Percentiles rank a stretch among this genome's conserved stretches.
Conservation (phyloP, 2,888 invertebrate species). For the Dasypolia templi region DNA sequence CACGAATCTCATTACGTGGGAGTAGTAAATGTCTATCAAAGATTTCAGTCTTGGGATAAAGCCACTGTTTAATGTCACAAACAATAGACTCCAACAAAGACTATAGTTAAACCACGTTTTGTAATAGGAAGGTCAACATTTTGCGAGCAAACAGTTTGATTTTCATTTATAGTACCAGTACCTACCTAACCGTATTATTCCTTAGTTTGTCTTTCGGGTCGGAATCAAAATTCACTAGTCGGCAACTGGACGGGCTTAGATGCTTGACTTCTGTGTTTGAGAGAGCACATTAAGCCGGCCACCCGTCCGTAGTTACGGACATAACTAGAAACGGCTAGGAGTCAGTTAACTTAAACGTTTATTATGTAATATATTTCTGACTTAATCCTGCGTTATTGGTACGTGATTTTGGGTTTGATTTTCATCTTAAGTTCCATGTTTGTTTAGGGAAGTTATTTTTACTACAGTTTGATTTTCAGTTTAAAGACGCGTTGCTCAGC, state of each 20-base stretch:
- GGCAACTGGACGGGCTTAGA: slow-evolving; percentile 52
- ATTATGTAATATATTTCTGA: slow-evolving; percentile 46
- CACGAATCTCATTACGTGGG: no score
- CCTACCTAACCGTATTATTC: slow-evolving; percentile 32
- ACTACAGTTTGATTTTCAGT: not conserved
- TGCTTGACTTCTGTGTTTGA: slow-evolving; percentile 55
- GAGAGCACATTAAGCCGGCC: slow-evolving; percentile 54
- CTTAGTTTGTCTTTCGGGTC: slow-evolving; percentile 51
- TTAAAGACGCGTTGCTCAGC: not conserved
- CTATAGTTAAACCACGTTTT: slow-evolving; percentile 1
- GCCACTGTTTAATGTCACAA: slow-evolving; percentile 4
- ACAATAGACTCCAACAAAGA: slow-evolving; percentile 11
- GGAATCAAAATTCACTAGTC: slow-evolving; percentile 64
- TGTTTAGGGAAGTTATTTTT: not conserved
- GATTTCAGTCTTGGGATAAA: not conserved
- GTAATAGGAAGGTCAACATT: slow-evolving; percentile 6
- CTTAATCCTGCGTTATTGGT: slow-evolving; percentile 30
- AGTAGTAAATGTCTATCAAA: not conserved
- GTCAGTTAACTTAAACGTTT: slow-evolving; percentile 55
- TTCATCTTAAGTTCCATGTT: no score
- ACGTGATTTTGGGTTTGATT: slow-evolving; percentile 6
- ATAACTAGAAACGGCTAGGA: slow-evolving; percentile 52
- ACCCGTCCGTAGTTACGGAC: slow-evolving; percentile 48
- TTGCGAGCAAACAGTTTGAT: slow-evolving; percentile 40
- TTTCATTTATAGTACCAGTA: slow-evolving; percentile 32